Base-by-base conservation (phyloP, 2,113 vertebrate species). In the human region DNA sequence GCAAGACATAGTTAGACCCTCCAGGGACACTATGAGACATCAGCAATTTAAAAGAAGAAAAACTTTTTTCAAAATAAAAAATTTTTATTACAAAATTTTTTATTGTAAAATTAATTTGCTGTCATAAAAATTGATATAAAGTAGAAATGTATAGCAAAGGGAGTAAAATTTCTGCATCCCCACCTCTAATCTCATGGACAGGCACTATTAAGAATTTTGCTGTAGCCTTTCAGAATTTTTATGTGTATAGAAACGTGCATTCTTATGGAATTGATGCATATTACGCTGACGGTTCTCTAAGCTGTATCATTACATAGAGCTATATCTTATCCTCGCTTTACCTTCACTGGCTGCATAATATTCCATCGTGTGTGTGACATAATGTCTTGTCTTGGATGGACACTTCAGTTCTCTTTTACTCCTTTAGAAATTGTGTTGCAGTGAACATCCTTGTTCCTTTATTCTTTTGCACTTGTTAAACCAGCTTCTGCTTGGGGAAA, bases 71-170 rank as follows among this genome's bases (percentile, higher is more conserved):
- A 82, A 94, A 97, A 48, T 70, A 38, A 16, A 68, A 38, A 78
- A 22, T 45, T 10, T 55, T 20, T 55, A 20, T 7, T 55, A 66
- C 23, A 27, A 50, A 7, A 20, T 2, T 25, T 40, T 57, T 80
- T 72, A 93, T 84, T 50, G 45, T 2, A 90, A 88, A 96, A 90
- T 18, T 55, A 91, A 81, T 87, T 70, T 20, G 82, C n/a, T 72
- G 50, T 55, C 52, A 68, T 86, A 89, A 93, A 85, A 70, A 68
- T 61, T 32, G 48, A 75, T 40, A 83, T 55, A 85, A 93, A 35
- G 35, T 90, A 95, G 64, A 93, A 81, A 86, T 43, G 18, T 22
- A 85, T 85, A 73, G 22, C 70, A 72, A 79, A 73, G 8, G 82
- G 23, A 66, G 17, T 76, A 76, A 80, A 75, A 92, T 90, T 70